These are phyloP conservation scores for Apis cerana DNA, from an alignment of 1,140 invertebrate genomes.

Conservation along the genomic window DNA sequence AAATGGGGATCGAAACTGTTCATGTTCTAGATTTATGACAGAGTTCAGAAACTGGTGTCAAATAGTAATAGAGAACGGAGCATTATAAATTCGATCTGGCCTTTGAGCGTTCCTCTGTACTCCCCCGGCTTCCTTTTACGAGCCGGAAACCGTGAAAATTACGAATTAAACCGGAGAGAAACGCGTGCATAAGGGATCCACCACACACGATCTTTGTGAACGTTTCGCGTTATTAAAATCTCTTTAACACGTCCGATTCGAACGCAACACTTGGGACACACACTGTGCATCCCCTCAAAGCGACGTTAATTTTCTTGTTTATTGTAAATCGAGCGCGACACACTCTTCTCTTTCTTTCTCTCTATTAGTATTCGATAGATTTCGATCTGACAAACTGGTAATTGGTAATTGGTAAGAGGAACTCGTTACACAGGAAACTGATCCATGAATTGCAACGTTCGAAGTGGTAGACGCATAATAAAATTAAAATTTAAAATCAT, in stretches of 20 bases:
- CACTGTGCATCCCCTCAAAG: not conserved
- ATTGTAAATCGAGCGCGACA: not conserved
- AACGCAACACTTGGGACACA: not conserved
- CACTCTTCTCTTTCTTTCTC: no score
- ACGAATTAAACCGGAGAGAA: not conserved
- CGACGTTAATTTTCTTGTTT: not conserved
- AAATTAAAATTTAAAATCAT: not conserved
- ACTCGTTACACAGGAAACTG: not conserved
- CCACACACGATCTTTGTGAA: not conserved
- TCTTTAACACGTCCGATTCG: not conserved
- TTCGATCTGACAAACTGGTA: not conserved
- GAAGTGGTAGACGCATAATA: not conserved
- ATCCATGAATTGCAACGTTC: not conserved
- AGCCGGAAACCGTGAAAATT: not conserved
- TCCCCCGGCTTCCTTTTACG: not conserved
- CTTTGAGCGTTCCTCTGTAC: not conserved
- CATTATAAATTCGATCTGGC: not conserved
- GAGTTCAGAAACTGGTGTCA: no score
- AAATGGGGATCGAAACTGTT: no score
- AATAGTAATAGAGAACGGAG: no score
- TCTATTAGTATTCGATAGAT: no score
- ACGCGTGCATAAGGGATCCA: not conserved
- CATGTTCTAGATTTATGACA: no score
- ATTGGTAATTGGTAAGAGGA: slow-evolving; percentile 3
- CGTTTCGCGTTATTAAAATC: not conserved